These are phyloP conservation scores for Tachina lurida DNA, from an alignment of 2,888 invertebrate species.

Conservation along the genomic window DNA sequence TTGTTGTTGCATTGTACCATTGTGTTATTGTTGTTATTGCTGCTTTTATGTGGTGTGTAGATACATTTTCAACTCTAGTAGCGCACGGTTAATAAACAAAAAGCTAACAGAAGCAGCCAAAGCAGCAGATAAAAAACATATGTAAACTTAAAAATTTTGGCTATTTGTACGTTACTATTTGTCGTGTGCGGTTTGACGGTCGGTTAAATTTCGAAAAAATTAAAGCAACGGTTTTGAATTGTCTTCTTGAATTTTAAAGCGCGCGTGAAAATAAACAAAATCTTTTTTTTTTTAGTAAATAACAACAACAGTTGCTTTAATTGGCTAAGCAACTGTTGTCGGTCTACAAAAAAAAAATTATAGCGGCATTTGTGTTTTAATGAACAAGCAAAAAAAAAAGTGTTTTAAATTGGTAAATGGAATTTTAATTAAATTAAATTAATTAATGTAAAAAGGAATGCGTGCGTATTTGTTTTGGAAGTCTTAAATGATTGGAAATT, in stretches of 20 bases:
- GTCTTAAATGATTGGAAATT: conserved; percentile 10
- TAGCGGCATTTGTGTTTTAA: conserved; percentile 17
- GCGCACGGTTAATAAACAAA: background rate
- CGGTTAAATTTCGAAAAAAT: conserved; percentile 16
- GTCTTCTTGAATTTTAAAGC: conserved; percentile 29
- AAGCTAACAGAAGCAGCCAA: conserved; percentile 21
- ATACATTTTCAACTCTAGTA: conserved; percentile 43
- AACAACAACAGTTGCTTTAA: conserved; percentile 43
- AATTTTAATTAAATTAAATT: conserved; percentile 45
- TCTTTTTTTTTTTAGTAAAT: background rate
- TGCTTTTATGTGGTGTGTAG: conserved; percentile 29
- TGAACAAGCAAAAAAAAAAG: conserved; percentile 31
- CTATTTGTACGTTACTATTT: conserved; percentile 68
- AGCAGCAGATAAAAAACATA: conserved; percentile 67
- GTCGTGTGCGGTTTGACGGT: conserved; percentile 58
- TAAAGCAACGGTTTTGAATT: conserved; percentile 9
- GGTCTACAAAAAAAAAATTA: conserved; percentile 20
- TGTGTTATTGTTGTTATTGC: background rate
- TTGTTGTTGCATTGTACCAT: background rate
- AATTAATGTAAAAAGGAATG: conserved; percentile 13
- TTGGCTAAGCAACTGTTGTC: conserved; percentile 60
- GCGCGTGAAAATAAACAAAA: conserved; percentile 50
- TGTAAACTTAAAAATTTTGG: conserved; percentile 67
- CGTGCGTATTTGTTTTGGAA: conserved; percentile 1
- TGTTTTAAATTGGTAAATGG: conserved; percentile 56